Evolutionary conservation across 2,797 vertebrate genomes (phyloP).

Genomic region (Phalanger gymnotis): DNA sequence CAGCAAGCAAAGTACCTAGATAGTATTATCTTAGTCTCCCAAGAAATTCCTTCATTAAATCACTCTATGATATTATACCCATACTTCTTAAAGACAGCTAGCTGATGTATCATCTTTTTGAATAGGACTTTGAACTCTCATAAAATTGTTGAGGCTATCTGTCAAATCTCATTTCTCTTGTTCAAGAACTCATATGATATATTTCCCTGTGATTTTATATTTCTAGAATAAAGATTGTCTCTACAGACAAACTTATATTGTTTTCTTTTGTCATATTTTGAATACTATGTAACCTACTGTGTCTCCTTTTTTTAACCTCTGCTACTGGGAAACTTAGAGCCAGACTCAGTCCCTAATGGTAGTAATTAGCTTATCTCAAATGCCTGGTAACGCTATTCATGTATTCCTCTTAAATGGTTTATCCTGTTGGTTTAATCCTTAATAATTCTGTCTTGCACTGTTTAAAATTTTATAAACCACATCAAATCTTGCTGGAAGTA

Average conservation of each 20-base stretch:
- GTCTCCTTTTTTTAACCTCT: background rate
- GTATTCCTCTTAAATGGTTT: too few species aligned
- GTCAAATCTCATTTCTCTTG: background rate
- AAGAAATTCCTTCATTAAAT: background rate
- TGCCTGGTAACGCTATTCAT: fast-evolving
- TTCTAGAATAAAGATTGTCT: background rate
- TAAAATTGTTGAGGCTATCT: background rate
- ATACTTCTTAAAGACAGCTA: background rate
- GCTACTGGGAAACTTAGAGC: background rate
- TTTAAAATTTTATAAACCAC: constrained; percentile 1
- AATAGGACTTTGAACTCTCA: background rate
- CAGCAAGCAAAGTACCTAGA: background rate
- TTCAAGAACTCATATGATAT: background rate
- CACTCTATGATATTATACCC: background rate
- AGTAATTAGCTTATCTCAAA: background rate
- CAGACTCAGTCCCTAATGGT: background rate
- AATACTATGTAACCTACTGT: too few species aligned
- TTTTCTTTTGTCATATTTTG: background rate
- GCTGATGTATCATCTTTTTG: background rate
- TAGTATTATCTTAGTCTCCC: background rate
- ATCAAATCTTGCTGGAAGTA: background rate
- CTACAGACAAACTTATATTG: background rate
- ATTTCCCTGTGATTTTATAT: background rate
- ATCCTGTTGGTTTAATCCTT: background rate
- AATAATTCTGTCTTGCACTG: background rate